Percentiles rank a stretch among this genome's conserved stretches.
phyloP scores from a whole-genome alignment of 2,113 vertebrate species.

The Tragelaphus scriptus region DNA sequence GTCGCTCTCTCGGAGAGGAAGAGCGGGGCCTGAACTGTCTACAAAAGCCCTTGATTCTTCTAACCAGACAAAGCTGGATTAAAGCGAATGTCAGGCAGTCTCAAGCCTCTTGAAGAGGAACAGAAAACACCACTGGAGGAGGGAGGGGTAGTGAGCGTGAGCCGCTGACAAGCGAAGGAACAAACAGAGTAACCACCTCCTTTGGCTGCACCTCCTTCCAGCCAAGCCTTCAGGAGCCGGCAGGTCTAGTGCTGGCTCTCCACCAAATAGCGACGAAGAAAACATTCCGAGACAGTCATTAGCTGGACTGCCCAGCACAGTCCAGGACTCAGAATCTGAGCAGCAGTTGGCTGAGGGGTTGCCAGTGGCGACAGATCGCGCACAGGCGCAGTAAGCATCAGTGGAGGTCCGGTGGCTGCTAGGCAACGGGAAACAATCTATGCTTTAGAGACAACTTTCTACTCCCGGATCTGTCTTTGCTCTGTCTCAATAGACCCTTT shows the following conservation, averaged over 20 bases:
- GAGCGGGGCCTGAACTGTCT: background rate
- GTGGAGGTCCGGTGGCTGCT: background rate
- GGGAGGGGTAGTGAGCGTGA: background rate
- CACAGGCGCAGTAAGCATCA: fast-evolving
- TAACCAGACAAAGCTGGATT: background rate
- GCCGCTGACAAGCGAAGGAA: fast-evolving
- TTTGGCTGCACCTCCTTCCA: fast-evolving
- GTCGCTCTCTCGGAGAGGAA: background rate
- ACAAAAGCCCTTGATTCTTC: background rate
- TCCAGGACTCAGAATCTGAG: background rate
- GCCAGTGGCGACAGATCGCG: background rate
- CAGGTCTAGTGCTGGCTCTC: background rate
- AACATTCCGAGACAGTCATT: background rate
- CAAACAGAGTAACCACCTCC: background rate
- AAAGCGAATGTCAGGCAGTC: background rate
- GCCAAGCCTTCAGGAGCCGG: fast-evolving
- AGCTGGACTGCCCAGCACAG: background rate
- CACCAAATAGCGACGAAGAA: background rate
- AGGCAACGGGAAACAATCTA: constrained; percentile 59
- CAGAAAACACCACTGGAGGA: background rate
- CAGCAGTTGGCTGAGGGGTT: background rate
- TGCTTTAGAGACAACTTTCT: background rate
- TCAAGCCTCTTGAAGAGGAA: background rate
- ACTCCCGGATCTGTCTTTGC: background rate
- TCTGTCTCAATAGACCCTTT: background rate